phyloP scores from a whole-genome alignment of 2,797 vertebrate genomes.

The Chaunax sp. region DNA sequence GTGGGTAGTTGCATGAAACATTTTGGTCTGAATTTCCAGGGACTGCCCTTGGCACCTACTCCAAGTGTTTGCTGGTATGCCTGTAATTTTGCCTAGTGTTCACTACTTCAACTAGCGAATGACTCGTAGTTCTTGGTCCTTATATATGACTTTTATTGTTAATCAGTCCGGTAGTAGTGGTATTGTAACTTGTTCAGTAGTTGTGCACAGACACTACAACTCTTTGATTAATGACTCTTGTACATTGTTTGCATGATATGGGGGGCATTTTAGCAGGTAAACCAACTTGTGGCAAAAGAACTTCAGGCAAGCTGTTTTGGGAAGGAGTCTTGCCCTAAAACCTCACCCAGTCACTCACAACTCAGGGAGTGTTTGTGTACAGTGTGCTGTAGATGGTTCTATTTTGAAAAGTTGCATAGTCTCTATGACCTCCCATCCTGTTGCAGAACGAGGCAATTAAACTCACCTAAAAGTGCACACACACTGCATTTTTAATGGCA shows the following conservation, averaged over 20 bases:
- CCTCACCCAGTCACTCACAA: constrained; percentile 26
- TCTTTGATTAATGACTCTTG: constrained; percentile 19
- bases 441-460: constrained; percentile 73
- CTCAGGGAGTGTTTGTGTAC: constrained; percentile 49
- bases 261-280: background rate
- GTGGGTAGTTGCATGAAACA: constrained; percentile 5
- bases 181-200: background rate
- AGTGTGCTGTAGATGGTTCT: constrained; percentile 38
- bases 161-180: background rate
- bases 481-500: constrained; percentile 77
- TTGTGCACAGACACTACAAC: background rate
- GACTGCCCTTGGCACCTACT: background rate
- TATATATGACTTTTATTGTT: background rate
- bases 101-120: background rate
- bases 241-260: constrained; percentile 6
- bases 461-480: constrained; percentile 73
- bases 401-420: constrained; percentile 56
- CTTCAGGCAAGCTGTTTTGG: constrained; percentile 26
- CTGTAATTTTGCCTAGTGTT: background rate
- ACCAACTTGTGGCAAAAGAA: constrained; percentile 20
- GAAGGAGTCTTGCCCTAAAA: constrained; percentile 35
- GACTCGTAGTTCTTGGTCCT: background rate
- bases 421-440: constrained; percentile 62
- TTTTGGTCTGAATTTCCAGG: constrained; percentile 5
- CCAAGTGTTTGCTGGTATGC: constrained; percentile 25